Evolutionary conservation across 1,140 invertebrate genomes (phyloP), one percentile per base, ranked within the genome.

Genomic region (Ceratitis capitata): DNA sequence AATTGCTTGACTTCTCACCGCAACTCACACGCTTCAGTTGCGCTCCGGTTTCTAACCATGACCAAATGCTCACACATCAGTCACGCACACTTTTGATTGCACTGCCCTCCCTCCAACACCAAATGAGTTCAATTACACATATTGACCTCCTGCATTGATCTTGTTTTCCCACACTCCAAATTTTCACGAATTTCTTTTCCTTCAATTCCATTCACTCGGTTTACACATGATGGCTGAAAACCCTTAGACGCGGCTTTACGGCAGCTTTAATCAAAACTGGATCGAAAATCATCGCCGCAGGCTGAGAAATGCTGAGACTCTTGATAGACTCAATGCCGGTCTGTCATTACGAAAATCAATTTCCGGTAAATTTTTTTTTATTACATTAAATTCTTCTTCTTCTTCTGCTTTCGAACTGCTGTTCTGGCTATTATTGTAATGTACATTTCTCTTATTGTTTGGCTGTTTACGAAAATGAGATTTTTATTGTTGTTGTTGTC

Each of bases 331-430:
- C 47, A 53, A 42, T 53, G 47, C 82, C 47, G 26, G 53, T 35
- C 82, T 83, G 82, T 78, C 69, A 78, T 42, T 78, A 78, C 69
- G 39, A 78, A 78, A 78, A 78, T 78, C 69, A 78, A 78, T 78
- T 78, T 78, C 69, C 69, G 69, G 69, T 78, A 45, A n/a, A 45
- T 16, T 45, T 78, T 78, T 45, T 74, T 58, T 83, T 10, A 6
- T 42, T 47, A 9, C 82, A 58, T 56, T 78, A 35, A 78, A 45
- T 78, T 78, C 9, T 42, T 45, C 69, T 23, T 19, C 51, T 56
- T 56, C 51, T 56, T 56, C 4, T 47, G 5, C 12, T 23, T 6
- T 56, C 23, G 51, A 56, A 14, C 51, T 5, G 23, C 69, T 26
- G 69, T 3, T 16, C 4, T 78, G 19, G 69, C 69, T 78, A 26